Evolutionary conservation across 2,113 vertebrate species (phyloP).

Genomic region (Hucho hucho): DNA sequence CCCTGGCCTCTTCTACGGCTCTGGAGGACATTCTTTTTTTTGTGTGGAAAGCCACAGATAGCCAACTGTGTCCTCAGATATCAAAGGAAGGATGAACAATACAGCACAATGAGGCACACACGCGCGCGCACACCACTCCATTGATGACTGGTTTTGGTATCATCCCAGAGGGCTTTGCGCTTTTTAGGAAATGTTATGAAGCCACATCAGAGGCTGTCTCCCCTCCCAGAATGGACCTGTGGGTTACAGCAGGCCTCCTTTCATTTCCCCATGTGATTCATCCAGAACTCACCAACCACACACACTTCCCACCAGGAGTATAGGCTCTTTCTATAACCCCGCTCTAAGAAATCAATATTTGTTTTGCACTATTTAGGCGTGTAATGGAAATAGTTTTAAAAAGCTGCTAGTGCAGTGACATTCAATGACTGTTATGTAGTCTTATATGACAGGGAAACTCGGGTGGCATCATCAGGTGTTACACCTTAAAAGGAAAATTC

Average conservation of each 20-base stretch:
- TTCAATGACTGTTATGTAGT: no score
- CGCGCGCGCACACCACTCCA: conserved; percentile 6
- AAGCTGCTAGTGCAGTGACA: no score
- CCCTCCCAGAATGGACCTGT: conserved; percentile 49
- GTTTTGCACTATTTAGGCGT: no score
- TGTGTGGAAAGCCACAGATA: conserved; percentile 31
- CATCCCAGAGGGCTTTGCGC: conserved; percentile 60
- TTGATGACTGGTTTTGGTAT: conserved; percentile 41
- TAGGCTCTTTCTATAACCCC: no score
- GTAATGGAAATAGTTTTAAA: no score
- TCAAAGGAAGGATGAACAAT: conserved; percentile 44
- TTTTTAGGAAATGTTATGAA: conserved; percentile 52
- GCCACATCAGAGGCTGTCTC: conserved; percentile 65
- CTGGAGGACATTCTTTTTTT: conserved; percentile 26
- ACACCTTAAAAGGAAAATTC: no score
- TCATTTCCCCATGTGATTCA: conserved; percentile 59
- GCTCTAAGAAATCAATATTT: no score
- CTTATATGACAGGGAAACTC: no score
- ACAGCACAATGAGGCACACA: conserved; percentile 11
- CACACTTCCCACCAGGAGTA: conserved; percentile 27
- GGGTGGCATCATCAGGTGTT: no score
- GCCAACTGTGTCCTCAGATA: conserved; percentile 36
- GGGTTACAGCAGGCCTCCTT: conserved; percentile 63
- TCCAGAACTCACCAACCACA: conserved; percentile 44
- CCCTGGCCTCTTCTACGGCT: conserved; percentile 15